These are phyloP conservation scores for Coptodon bakossiorum DNA, from an alignment of 2,113 vertebrate genomes.

Conservation along the genomic window DNA sequence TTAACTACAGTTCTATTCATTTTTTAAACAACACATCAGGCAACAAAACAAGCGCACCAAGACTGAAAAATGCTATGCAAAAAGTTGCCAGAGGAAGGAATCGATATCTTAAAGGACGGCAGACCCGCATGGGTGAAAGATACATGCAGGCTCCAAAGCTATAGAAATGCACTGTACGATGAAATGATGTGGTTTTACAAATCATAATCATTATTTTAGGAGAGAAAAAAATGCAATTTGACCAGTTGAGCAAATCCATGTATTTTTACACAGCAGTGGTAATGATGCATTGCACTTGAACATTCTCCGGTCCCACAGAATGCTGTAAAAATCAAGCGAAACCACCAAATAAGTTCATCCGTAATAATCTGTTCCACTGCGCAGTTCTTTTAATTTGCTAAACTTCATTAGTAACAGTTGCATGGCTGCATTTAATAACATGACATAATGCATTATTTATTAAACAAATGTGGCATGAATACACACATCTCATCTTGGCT, in stretches of 20 bases:
- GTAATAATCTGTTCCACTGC: not conserved
- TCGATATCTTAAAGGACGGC: not conserved
- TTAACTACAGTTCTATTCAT: not conserved
- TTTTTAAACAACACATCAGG: not conserved
- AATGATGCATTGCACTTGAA: not conserved
- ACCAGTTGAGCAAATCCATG: not conserved
- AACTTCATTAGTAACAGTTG: not conserved
- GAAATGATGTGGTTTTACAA: not conserved
- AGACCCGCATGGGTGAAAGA: not conserved
- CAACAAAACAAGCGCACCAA: not conserved
- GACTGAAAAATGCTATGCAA: not conserved
- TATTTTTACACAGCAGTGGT: not conserved
- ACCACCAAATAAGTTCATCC: not conserved
- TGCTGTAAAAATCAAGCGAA: not conserved
- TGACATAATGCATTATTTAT: not conserved
- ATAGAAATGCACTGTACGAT: not conserved
- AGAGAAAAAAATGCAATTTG: not conserved
- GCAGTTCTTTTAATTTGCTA: not conserved
- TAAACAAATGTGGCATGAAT: not conserved
- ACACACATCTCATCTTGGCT: not conserved
- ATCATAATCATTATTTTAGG: not conserved
- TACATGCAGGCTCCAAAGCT: not conserved
- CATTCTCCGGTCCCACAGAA: not conserved
- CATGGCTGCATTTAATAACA: not conserved
- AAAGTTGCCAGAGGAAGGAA: conserved; percentile 9